Base-by-base conservation (phyloP, 2,797 vertebrate genomes). In the Falco columbarius region DNA sequence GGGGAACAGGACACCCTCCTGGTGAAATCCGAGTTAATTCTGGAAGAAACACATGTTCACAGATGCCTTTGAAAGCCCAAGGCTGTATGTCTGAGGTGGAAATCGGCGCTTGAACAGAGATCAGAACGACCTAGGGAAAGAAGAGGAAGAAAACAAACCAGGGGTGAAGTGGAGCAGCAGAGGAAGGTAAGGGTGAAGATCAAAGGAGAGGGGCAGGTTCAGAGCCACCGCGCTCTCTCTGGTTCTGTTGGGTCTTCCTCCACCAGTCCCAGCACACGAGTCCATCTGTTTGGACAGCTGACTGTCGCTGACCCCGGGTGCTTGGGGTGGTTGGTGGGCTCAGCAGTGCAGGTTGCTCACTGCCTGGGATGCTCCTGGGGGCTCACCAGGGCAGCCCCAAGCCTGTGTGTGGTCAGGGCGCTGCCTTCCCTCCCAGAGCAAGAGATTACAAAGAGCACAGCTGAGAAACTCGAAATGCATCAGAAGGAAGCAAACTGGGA, bases 261-360 rank as follows among this genome's bases (percentile, higher is more conserved):
- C 38, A n/a, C 4, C 1, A 2, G n/a, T 62, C 61, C 22, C 81
- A 3, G 44, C 30, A 58, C 88, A 95, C 4, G 2, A 77, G 92
- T 77, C 59, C 40, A 15, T 75, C 36, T 95, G 71, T 95, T 95
- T 96, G 91, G 36, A 94, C 93, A 96, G 91, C 93, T 95, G 93
- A 42, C 22, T 86, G 93, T 67, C 26, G 0, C 77, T 88, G 84
- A 51, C 71, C 72, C 56, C 0, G 0, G 75, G n/a, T 62, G 75
- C 65, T 81, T 17, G 0, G 2, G 68, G 49, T n/a, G 10, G 27
- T 52, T 15, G 72, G 63, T 77, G 89, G 92, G 68, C 79, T 76
- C 15, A 2, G 63, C 6, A 0, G 30, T 20, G 58, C 40, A 0
- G 15, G 75, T 59, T 86, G n/a, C 58, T 93, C 0, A 0, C 13